Percentiles rank a stretch among this genome's conserved stretches.
Conservation (phyloP, 2,888 invertebrate species). For the Lepidochrysops patricia region DNA sequence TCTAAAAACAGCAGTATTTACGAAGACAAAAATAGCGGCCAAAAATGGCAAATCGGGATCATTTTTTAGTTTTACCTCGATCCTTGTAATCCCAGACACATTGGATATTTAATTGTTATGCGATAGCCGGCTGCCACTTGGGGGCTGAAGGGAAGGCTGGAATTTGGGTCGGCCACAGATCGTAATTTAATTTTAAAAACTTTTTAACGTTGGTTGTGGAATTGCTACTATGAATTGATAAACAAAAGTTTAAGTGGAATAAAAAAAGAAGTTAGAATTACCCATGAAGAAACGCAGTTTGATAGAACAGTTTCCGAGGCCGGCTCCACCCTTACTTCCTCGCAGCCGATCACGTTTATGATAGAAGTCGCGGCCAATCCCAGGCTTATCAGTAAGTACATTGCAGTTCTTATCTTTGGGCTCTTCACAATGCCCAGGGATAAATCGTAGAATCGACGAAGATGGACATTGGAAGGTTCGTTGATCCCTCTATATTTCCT, state of each 20-base stretch:
- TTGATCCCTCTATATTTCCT: slow-evolving; percentile 60
- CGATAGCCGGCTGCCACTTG: too few relatives aligned
- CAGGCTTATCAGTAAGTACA: slow-evolving; percentile 80
- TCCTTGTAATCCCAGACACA: too few relatives aligned
- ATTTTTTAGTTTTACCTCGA: too few relatives aligned
- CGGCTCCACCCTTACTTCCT: slow-evolving; percentile 38
- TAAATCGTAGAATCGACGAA: slow-evolving; percentile 75
- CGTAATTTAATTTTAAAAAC: too few relatives aligned
- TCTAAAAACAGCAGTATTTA: too few relatives aligned
- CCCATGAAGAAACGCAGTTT: slow-evolving; percentile 70
- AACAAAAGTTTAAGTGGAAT: not conserved
- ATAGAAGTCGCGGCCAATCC: slow-evolving; percentile 79
- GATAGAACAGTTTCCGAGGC: slow-evolving; percentile 41
- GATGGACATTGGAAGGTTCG: slow-evolving; percentile 67
- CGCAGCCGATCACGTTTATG: slow-evolving; percentile 74
- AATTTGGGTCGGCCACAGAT: too few relatives aligned
- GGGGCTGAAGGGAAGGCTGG: too few relatives aligned
- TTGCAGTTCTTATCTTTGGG: slow-evolving; percentile 73
- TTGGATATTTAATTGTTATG: too few relatives aligned
- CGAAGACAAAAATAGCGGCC: too few relatives aligned
- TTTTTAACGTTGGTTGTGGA: too few relatives aligned
- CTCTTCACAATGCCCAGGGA: slow-evolving; percentile 78
- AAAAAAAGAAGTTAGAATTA: slow-evolving; percentile 36
- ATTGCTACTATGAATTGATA: too few relatives aligned
- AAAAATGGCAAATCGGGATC: too few relatives aligned